Base-by-base conservation (phyloP, 1,140 invertebrate species). In the Scaptomyza pallida region DNA sequence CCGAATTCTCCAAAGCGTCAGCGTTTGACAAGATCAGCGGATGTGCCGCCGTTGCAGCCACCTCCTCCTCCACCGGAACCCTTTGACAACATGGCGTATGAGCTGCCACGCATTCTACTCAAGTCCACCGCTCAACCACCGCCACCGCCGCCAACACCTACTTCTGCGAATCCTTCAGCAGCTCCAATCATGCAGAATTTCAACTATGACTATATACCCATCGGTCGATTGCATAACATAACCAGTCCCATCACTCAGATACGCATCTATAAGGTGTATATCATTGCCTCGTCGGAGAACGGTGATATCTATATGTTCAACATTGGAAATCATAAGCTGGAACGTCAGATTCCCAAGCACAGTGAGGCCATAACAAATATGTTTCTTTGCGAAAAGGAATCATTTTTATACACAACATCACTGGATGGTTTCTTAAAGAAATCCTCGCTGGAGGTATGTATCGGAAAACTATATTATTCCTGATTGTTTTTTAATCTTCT, bases 301-400 rank as follows among this genome's bases (percentile, higher is more conserved):
- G 93, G 93, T 13, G 93, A 93, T 71, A 90, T 94, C 2, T 94
- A 93, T 69, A 91, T 93, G 78, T 93, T 93, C 63, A 91, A 88
- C 63, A 74, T 77, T 1, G 43, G 56, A 23, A 92, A 90, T n/a
- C 92, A 93, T 8, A 92, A 92, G 44, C 77, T 93, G 10, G 68
- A 93, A 16, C 89, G 79, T 12, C 92, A 92, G 12, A 80, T 93
- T 35, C 37, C 75, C n/a, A 89, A 91, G 45, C 90, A 91, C 54
- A 82, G 79, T n/a, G 89, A 91, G 17, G 81, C 81, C 33, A 90
- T 91, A 9, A 91, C 89, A 1, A 73, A 91, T 40, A 90, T 91
- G 74, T 78, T 48, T 65, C 47, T 91, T 10, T 75, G 71, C 43
- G 61, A 78, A 5, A 55, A 69, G 37, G 72, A 85, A 9, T 69